Percentiles rank a stretch among this genome's conserved stretches.
Evolutionary conservation across 37 sponge, comb jelly and placozoan species (phyloP).

Genomic region (Axinella damicornis): DNA sequence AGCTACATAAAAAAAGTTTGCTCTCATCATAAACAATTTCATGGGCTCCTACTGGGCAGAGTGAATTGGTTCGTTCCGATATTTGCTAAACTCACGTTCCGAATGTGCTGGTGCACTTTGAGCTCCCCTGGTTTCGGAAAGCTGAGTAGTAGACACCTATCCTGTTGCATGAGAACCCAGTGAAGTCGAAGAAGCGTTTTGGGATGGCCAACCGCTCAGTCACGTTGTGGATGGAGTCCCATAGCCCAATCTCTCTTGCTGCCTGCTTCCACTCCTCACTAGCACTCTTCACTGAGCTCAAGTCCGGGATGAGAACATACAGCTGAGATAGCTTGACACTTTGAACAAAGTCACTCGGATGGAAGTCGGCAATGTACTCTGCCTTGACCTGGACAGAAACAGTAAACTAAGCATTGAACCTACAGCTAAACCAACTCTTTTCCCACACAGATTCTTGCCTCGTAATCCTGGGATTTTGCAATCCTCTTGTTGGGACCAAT

Average conservation of each 20-base stretch:
- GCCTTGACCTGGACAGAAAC: conserved; percentile 53
- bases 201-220: conserved; percentile 78
- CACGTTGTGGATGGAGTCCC: conserved; percentile 43
- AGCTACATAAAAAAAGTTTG: conserved; percentile 22
- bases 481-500: conserved; percentile 68
- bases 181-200: conserved; percentile 68
- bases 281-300: background rate
- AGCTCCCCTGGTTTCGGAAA: conserved; percentile 68
- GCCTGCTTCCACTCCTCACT: background rate
- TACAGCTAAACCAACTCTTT: no score
- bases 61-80: no score
- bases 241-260: background rate
- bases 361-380: conserved; percentile 81
- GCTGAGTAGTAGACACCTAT: conserved; percentile 77
- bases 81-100: conserved; percentile 43
- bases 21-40: background rate
- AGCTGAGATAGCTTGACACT: conserved; percentile 28
- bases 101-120: conserved; percentile 28
- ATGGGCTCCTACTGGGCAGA: no score
- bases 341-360: conserved; percentile 32
- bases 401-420: no score
- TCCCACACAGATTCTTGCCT: conserved; percentile 26
- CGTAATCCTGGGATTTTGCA: conserved; percentile 28
- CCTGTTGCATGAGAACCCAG: conserved; percentile 69
- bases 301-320: conserved; percentile 70